Evolutionary conservation across 2,888 invertebrate species (phyloP).

Genomic region (Hipparchia semele): DNA sequence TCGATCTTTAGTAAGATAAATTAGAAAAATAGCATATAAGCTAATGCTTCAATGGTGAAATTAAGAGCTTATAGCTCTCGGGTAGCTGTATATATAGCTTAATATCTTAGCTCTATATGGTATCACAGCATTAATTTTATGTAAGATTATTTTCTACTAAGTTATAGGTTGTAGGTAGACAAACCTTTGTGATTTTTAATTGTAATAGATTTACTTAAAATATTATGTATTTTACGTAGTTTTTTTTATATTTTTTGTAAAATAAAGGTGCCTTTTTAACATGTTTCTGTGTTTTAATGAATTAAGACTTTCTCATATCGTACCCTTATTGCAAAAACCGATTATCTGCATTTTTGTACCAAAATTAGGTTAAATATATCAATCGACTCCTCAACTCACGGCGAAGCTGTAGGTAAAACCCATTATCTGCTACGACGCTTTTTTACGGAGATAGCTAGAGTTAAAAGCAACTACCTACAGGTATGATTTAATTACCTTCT

Average conservation of each 20-base stretch:
- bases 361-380: too few relatives aligned
- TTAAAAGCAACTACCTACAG: too few relatives aligned
- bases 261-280: conserved; percentile 35
- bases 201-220: conserved; percentile 19
- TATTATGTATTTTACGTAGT: conserved; percentile 9
- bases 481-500: too few relatives aligned
- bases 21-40: conserved; percentile 19
- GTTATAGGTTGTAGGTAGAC: conserved; percentile 22
- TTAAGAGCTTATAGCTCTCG: conserved; percentile 38
- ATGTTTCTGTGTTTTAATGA: conserved; percentile 5
- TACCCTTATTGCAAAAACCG: too few relatives aligned
- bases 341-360: too few relatives aligned
- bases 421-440: too few relatives aligned
- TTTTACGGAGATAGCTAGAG: too few relatives aligned
- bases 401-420: too few relatives aligned
- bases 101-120: conserved; percentile 29
- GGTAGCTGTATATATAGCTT: conserved; percentile 44
- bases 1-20: background rate
- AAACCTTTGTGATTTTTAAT: conserved; percentile 29
- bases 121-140: conserved; percentile 32
- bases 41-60: conserved; percentile 21
- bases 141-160: conserved; percentile 20
- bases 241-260: conserved; percentile 13
- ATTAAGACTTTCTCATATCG: background rate
- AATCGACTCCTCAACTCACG: too few relatives aligned